phyloP scores from a whole-genome alignment of 2,113 vertebrate species.

The Cichladusa arquata region DNA sequence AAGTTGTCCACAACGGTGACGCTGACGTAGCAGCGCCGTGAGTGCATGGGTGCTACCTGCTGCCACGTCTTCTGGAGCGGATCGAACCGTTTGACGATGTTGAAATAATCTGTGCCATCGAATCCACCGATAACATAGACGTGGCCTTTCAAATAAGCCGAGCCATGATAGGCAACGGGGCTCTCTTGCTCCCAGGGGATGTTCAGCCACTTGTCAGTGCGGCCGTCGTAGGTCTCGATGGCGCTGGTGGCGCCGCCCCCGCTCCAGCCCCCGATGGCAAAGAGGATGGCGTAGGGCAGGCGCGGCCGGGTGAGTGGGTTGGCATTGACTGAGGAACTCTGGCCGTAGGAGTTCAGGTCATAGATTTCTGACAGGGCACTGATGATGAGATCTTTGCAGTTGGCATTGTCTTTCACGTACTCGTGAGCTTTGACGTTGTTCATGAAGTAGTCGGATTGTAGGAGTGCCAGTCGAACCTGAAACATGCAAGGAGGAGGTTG shows the following conservation, averaged over 20 bases:
- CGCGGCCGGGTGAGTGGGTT: constrained; percentile 75
- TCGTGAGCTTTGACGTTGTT: constrained; percentile 76
- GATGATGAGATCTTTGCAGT: constrained; percentile 75
- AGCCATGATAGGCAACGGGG: constrained; percentile 77
- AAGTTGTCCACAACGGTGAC: constrained; percentile 71
- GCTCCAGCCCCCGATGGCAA: constrained; percentile 83
- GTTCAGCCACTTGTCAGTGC: constrained; percentile 78
- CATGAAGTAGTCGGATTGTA: constrained; percentile 78
- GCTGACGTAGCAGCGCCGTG: constrained; percentile 79
- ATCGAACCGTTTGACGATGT: constrained; percentile 78
- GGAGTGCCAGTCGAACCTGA: constrained; percentile 79
- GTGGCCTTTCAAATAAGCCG: constrained; percentile 74
- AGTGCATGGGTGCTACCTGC: constrained; percentile 83
- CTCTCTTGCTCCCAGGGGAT: constrained; percentile 70
- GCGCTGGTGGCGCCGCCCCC: constrained; percentile 73
- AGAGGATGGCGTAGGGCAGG: constrained; percentile 77
- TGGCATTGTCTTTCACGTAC: constrained; percentile 71
- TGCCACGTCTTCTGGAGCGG: constrained; percentile 75
- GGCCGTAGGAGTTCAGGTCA: constrained; percentile 68
- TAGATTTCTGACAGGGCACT: constrained; percentile 74
- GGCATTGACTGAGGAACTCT: constrained; percentile 36
- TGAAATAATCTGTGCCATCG: constrained; percentile 77
- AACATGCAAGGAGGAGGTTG: background rate
- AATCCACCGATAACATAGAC: constrained; percentile 82
- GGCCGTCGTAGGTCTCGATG: constrained; percentile 77